A percentile compares a stretch with the other conserved stretches of the same genome.
Evolutionary conservation across 2,888 invertebrate genomes (phyloP).

Genomic region (Ptychoptera contaminata): DNA sequence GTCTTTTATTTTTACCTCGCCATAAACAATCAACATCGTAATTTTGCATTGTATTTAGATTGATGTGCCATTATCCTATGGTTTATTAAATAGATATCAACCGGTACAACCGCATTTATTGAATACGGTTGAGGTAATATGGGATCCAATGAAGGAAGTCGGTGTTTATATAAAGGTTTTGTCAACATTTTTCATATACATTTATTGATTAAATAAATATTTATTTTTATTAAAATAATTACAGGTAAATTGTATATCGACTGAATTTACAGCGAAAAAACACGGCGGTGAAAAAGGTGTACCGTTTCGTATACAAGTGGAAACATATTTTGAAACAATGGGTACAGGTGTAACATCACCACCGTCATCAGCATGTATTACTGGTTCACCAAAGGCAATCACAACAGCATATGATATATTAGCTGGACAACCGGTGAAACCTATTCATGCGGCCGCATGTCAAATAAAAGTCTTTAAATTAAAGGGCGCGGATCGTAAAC

Average conservation of each 20-base stretch:
- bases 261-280: slow-evolving; percentile 94
- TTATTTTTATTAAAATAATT: too few relatives aligned
- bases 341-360: slow-evolving; percentile 14
- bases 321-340: slow-evolving; percentile 46
- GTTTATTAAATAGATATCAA: slow-evolving; percentile 69
- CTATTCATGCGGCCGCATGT: slow-evolving; percentile 88
- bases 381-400: not conserved
- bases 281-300: slow-evolving; percentile 98
- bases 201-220: too few relatives aligned
- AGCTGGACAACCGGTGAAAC: slow-evolving; percentile 30
- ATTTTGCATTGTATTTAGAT: slow-evolving; percentile 27
- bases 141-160: slow-evolving; percentile 94
- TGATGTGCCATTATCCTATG: slow-evolving; percentile 88
- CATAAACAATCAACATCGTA: not conserved
- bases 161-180: slow-evolving; percentile 92
- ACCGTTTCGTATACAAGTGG: slow-evolving; percentile 89
- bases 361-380: slow-evolving; percentile 9
- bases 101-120: slow-evolving; percentile 44
- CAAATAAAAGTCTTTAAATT: slow-evolving; percentile 79
- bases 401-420: slow-evolving; percentile 3
- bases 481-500: slow-evolving; percentile 92
- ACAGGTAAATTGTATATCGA: slow-evolving; percentile 76
- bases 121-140: slow-evolving; percentile 76
- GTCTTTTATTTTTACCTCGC: not conserved
- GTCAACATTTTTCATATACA: too few relatives aligned